phyloP scores from a whole-genome alignment of 2,113 vertebrate genomes.

The Oryzias melastigma region DNA sequence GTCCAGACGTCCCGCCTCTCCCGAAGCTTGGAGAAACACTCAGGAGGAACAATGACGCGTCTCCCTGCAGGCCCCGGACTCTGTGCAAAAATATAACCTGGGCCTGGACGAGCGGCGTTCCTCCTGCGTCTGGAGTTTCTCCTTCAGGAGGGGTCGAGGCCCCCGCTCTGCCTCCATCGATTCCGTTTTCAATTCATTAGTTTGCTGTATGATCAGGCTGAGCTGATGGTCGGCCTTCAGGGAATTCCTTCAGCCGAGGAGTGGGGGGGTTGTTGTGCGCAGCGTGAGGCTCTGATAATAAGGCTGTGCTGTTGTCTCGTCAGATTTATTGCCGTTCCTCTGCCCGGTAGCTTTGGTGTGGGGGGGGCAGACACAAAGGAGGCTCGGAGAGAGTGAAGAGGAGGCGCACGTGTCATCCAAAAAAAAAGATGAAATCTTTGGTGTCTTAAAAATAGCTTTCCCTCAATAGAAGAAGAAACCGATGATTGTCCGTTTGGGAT shows the following conservation, averaged over 20 bases:
- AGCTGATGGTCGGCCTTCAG: conserved; percentile 73
- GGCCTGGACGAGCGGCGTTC: conserved; percentile 72
- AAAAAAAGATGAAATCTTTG: conserved; percentile 68
- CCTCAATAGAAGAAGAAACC: conserved; percentile 45
- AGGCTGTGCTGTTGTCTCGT: conserved; percentile 76
- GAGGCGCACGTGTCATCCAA: conserved; percentile 52
- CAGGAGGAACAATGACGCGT: conserved; percentile 59
- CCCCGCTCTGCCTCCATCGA: conserved; percentile 75
- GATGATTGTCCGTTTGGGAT: conserved; percentile 72
- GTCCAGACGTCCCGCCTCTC: conserved; percentile 68
- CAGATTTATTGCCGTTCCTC: conserved; percentile 76
- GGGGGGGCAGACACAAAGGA: conserved; percentile 64
- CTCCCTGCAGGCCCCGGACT: conserved; percentile 71
- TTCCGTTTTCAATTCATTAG: conserved; percentile 83
- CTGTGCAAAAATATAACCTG: conserved; percentile 79
- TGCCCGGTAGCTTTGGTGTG: conserved; percentile 62
- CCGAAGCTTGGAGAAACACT: conserved; percentile 53
- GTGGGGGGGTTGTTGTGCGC: conserved; percentile 64
- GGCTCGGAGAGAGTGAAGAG: conserved; percentile 46
- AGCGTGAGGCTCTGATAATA: conserved; percentile 61
- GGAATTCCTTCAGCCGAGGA: conserved; percentile 70
- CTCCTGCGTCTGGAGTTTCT: conserved; percentile 74
- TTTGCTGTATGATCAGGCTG: conserved; percentile 76
- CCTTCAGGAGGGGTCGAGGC: conserved; percentile 78
- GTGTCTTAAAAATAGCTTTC: conserved; percentile 66